phyloP scores from a whole-genome alignment of 2,797 vertebrate species.

The Dicrostonyx torquatus region DNA sequence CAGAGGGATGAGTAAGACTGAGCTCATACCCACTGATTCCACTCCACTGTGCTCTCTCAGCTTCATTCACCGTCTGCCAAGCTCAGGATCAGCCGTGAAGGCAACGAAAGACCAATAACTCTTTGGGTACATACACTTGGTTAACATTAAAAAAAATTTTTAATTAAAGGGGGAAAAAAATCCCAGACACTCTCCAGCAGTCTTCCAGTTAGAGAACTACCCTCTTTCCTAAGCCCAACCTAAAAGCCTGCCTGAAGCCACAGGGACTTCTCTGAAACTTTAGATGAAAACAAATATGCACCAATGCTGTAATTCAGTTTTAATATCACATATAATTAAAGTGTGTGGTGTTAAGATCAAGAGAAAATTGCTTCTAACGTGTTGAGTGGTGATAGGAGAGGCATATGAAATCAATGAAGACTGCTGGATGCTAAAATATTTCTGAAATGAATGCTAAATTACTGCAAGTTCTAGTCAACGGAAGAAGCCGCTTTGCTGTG shows the following conservation, averaged over 20 bases:
- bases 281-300: slow-evolving; percentile 37
- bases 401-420: slow-evolving; percentile 29
- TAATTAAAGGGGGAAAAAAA: slow-evolving; percentile 22
- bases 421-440: slow-evolving; percentile 26
- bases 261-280: slow-evolving; percentile 23
- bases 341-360: slow-evolving; percentile 33
- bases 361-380: slow-evolving; percentile 44
- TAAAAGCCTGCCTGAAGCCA: not conserved
- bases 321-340: slow-evolving; percentile 28
- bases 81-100: not conserved
- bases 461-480: slow-evolving; percentile 25
- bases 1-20: not conserved
- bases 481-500: not conserved
- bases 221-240: slow-evolving; percentile 20
- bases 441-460: slow-evolving; percentile 28
- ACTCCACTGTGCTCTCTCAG: not conserved
- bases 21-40: not conserved
- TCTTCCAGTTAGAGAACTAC: not conserved
- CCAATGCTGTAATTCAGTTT: slow-evolving; percentile 29
- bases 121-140: not conserved
- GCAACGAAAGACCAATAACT: slow-evolving; percentile 36
- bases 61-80: slow-evolving; percentile 29
- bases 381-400: slow-evolving; percentile 12
- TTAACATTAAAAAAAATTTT: slow-evolving; percentile 46
- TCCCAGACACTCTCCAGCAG: not conserved